Evolutionary conservation across 2,797 vertebrate genomes (phyloP), one percentile per base, ranked within the genome.

Genomic region (Helarctos malayanus): DNA sequence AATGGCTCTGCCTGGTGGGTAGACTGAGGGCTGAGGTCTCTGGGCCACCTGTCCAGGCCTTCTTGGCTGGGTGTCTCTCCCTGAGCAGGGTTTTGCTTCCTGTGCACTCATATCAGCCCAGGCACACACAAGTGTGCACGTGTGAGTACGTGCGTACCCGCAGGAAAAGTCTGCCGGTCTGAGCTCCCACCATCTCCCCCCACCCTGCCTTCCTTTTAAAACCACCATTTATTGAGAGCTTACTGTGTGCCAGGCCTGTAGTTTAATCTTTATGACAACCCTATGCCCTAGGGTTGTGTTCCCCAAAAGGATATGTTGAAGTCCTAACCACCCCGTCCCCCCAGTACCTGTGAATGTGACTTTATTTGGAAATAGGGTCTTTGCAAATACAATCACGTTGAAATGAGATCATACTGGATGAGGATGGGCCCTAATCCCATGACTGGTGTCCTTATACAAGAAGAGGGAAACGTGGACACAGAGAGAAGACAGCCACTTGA

Each of bases 341-440:
- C 16, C 49, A 0, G 1, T 29, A 59, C 16, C 19, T 47, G 49
- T 32, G 57, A 80, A 85, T 69, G 18, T 68, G 25, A 80, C 63
- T 59, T 96, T 69, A 68, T 69, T 97, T 47, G 49, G 68, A 89
- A 95, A 92, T n/a, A 63, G 75, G n/a, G 45, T 52, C 27, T 69
- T 93, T n/a, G 29, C 25, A 89, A 56, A 83, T 25, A 5, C 18
- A 76, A 14, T 57, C 38, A 87, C 32, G 25, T 45, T 65, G 92
- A 82, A 97, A 79, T 59, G 81, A 93, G 65, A 16, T 45, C 25
- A 57, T 35, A 23, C 27, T 73, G 41, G 71, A 52, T 47, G 27
- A 83, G 15, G 7, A 11, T 65, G 38, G 61, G 38, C 21, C 87
- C 57, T 80, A 49, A 59, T 16, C 57, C 69, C 59, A 4, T 52